Base-by-base conservation (phyloP, 2,797 vertebrate genomes). In the Rhadinocentrus ornatus region DNA sequence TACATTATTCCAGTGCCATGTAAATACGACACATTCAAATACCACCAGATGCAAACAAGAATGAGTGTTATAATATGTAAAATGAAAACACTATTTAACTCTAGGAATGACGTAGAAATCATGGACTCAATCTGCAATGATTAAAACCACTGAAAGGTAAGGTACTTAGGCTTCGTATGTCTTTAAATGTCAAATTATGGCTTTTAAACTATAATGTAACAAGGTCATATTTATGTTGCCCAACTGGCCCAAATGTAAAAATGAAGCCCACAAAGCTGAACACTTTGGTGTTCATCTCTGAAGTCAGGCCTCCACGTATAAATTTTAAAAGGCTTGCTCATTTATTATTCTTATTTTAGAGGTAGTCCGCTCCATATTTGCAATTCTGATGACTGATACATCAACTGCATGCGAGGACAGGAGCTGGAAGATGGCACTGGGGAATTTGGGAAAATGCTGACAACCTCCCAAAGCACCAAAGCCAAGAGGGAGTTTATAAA, bases 281-380 rank as follows among this genome's bases (percentile, higher is more conserved):
- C 16, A 74, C 35, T 53, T 26, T 24, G 5, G 39, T 35, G 63
- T 62, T 75, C 4, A 11, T 68, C 59, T 83, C 31, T 66, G 64
- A 55, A 73, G 65, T 27, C 29, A 73, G 74, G 41, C 50, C 66
- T 69, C 26, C 31, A 35, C 1, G 15, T 56, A 67, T 57, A 46
- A 86, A 83, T 82, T 89, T 90, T 83, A 88, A 86, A 89, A 67
- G 69, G 39, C 56, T 65, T 11, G 3, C 13, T 72, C 89, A 88
- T 93, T 91, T 88, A 91, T 82, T 88, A 88, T 93, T 91, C 85
- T 62, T 73, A 87, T 88, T 87, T 75, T 81, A 63, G 77, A 84
- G 68, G 57, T n/a, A 62, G 71, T 64, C 72, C 0, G 70, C 63
- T 53, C 24, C 8, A 27, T 78, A 91, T 92, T 88, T 91, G 83